These are phyloP conservation scores for Pseudopipra pipra DNA, from an alignment of 2,113 vertebrate species.

Conservation along the genomic window DNA sequence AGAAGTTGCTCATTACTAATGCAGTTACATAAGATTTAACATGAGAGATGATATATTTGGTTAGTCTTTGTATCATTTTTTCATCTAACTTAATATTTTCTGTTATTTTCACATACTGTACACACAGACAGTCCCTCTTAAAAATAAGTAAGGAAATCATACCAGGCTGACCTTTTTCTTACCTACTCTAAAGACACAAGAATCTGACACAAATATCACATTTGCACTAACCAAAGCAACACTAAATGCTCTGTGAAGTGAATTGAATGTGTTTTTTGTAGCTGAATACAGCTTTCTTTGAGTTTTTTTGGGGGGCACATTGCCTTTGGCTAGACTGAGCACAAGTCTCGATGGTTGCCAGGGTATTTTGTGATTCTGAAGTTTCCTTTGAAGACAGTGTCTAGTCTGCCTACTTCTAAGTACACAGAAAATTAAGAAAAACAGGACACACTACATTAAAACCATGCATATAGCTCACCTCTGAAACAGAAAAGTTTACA, in stretches of 20 bases:
- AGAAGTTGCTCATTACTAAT: background rate
- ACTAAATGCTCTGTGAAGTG: constrained; percentile 50
- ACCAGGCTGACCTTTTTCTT: constrained; percentile 43
- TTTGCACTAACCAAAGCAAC: constrained; percentile 49
- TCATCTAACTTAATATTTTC: background rate
- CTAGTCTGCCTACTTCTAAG: constrained; percentile 23
- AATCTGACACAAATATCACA: constrained; percentile 48
- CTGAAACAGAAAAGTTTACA: background rate
- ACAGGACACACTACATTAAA: background rate
- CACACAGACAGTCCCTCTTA: background rate
- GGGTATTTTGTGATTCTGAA: constrained; percentile 39
- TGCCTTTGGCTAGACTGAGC: constrained; percentile 23
- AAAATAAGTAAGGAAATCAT: background rate
- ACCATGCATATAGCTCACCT: background rate
- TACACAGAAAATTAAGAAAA: background rate
- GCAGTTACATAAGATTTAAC: background rate
- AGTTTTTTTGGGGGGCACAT: background rate
- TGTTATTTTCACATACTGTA: background rate
- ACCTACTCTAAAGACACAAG: constrained; percentile 38
- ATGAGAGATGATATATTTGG: background rate
- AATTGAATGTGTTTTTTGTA: constrained; percentile 37
- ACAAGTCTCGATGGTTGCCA: background rate
- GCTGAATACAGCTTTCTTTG: constrained; percentile 52
- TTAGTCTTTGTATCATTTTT: background rate
- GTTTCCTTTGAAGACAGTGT: constrained; percentile 7